Evolutionary conservation across 2,113 vertebrate species (phyloP).

Genomic region (Dryoscopus gambensis): DNA sequence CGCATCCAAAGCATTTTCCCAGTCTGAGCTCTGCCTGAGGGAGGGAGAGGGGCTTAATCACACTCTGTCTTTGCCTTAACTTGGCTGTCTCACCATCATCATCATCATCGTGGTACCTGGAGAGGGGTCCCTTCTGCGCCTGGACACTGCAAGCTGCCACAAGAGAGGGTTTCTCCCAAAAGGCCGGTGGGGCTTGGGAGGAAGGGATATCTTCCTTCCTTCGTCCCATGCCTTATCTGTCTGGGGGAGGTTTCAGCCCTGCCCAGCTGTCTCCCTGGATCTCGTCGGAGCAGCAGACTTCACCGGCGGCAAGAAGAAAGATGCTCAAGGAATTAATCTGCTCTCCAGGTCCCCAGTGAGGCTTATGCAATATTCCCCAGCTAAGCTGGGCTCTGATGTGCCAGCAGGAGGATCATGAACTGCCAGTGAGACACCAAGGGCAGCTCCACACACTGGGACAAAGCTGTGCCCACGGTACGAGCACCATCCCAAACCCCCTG

Average conservation of each 20-base stretch:
- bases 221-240: background rate
- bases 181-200: background rate
- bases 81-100: background rate
- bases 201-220: background rate
- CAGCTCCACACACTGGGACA: background rate
- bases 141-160: background rate
- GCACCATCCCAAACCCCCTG: background rate
- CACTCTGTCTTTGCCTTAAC: background rate
- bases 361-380: conserved; percentile 9
- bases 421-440: background rate
- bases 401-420: background rate
- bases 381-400: background rate
- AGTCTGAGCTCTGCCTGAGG: conserved; percentile 32
- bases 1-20: conserved; percentile 55
- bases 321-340: conserved; percentile 15
- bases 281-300: background rate
- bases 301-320: background rate
- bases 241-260: background rate
- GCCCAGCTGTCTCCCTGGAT: background rate
- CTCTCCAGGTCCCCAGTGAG: background rate
- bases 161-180: background rate
- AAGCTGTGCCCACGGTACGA: rapidly evolving
- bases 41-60: background rate
- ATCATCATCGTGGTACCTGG: background rate
- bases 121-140: background rate